A percentile compares a stretch with the other conserved stretches of the same genome.
Conservation (phyloP, 2,113 vertebrate species). For the Thunnus thynnus region DNA sequence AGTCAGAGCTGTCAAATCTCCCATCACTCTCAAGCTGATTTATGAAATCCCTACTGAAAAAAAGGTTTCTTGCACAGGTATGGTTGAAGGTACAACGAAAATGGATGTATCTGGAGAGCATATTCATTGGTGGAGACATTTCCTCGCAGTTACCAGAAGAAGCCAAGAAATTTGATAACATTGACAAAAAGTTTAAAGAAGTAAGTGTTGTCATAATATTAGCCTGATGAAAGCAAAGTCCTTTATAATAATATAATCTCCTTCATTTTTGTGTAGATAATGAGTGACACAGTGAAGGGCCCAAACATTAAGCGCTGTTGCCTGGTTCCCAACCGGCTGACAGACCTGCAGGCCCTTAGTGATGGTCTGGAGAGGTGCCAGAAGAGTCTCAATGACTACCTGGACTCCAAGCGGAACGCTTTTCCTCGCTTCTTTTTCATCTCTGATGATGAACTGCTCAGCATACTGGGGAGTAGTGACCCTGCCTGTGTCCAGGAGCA, state of each 20-base stretch:
- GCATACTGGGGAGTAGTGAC: slow-evolving; percentile 93
- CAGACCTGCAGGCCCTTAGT: slow-evolving; percentile 89
- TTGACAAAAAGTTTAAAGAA: slow-evolving; percentile 91
- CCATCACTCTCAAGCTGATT: neutral
- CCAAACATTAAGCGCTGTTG: slow-evolving; percentile 91
- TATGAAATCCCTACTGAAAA: neutral
- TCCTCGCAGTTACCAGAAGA: slow-evolving; percentile 93
- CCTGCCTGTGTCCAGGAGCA: slow-evolving; percentile 95
- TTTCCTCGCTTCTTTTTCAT: slow-evolving; percentile 99
- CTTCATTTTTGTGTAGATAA: slow-evolving; percentile 86
- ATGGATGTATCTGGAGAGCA: slow-evolving; percentile 98
- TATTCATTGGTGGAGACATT: slow-evolving; percentile 95
- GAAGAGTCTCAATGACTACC: slow-evolving; percentile 95
- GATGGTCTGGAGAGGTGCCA: slow-evolving; percentile 93
- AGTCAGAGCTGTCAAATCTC: slow-evolving; percentile 17
- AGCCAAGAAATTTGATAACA: slow-evolving; percentile 93
- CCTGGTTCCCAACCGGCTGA: slow-evolving; percentile 88
- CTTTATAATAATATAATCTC: neutral
- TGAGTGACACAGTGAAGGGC: slow-evolving; percentile 88
- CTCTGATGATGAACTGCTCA: slow-evolving; percentile 97
- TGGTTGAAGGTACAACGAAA: slow-evolving; percentile 96
- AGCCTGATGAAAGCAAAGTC: neutral
- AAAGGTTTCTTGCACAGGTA: slow-evolving; percentile 81
- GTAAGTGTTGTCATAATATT: slow-evolving; percentile 77
- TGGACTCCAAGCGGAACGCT: slow-evolving; percentile 94